Conservation (phyloP, 1,140 invertebrate genomes). For the Drosophila mayri region DNA sequence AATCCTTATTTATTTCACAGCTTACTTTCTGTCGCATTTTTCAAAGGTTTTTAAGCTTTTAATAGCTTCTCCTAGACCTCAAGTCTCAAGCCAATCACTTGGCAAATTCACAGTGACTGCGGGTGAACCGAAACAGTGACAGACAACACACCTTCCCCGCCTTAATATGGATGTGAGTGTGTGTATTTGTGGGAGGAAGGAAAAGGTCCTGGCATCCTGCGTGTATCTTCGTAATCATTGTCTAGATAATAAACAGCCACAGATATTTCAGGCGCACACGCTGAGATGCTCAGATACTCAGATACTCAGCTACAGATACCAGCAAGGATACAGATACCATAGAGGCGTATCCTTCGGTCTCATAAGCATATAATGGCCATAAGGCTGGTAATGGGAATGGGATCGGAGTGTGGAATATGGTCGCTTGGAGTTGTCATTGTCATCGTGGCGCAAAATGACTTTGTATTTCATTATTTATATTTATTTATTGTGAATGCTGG, state of each 20-base stretch:
- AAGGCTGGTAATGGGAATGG: constrained; percentile 5
- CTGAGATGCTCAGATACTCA: constrained; percentile 5
- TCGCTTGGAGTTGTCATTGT: constrained; percentile 54
- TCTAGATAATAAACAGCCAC: constrained; percentile 61
- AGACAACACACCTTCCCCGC: neutral
- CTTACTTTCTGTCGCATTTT: neutral
- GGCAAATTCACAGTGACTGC: constrained; percentile 18
- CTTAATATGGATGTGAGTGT: too few relatives aligned
- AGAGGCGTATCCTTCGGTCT: neutral
- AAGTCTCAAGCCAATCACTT: constrained; percentile 3
- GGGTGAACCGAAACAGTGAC: constrained; percentile 2
- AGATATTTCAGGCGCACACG: constrained; percentile 42
- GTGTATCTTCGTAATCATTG: constrained; percentile 41
- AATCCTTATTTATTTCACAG: neutral
- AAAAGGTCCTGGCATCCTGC: neutral
- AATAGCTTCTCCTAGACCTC: neutral
- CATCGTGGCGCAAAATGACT: constrained; percentile 63
- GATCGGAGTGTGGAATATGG: constrained; percentile 11
- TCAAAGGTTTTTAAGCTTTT: neutral
- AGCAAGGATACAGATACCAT: constrained; percentile 2
- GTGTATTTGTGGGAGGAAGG: neutral
- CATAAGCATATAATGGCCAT: constrained; percentile 35
- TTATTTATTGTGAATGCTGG: constrained; percentile 61
- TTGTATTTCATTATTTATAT: constrained; percentile 80
- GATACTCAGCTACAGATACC: constrained; percentile 21